Conservation (phyloP, 1,140 invertebrate genomes). For the Drosophila kurseongensis region DNA sequence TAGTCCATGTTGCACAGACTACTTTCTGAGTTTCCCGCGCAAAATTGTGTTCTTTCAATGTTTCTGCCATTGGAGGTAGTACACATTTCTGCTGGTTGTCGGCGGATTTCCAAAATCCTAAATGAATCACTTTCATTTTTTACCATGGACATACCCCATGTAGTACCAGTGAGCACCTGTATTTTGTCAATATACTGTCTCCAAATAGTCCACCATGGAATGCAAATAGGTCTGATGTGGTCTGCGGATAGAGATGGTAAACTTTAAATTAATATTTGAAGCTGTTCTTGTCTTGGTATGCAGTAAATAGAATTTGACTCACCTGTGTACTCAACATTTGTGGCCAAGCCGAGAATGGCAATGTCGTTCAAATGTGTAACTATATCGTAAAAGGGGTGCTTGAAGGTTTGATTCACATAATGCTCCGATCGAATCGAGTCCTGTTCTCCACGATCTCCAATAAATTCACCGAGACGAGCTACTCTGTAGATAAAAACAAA, state of each 20-base stretch:
- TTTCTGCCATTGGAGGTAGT: background rate
- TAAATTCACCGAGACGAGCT: slow-evolving; percentile 2
- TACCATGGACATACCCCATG: background rate
- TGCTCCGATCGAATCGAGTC: background rate
- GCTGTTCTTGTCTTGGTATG: background rate
- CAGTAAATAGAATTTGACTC: background rate
- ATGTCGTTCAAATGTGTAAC: slow-evolving; percentile 2
- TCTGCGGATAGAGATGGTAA: background rate
- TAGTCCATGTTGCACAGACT: slow-evolving; percentile 3
- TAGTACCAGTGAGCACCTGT: background rate
- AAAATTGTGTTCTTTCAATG: background rate
- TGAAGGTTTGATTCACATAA: background rate
- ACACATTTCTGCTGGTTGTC: background rate
- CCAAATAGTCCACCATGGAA: background rate
- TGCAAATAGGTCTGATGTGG: slow-evolving; percentile 10
- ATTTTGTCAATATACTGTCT: background rate
- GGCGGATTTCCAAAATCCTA: background rate
- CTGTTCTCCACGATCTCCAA: background rate
- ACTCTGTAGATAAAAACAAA: background rate
- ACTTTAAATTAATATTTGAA: background rate
- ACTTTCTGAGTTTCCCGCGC: slow-evolving; percentile 1
- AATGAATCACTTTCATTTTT: background rate
- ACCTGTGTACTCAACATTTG: slow-evolving; percentile 2
- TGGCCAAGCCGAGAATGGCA: background rate
- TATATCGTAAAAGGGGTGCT: background rate